These are phyloP conservation scores for Salvelinus alpinus DNA, from an alignment of 2,113 vertebrate species.

Conservation along the genomic window DNA sequence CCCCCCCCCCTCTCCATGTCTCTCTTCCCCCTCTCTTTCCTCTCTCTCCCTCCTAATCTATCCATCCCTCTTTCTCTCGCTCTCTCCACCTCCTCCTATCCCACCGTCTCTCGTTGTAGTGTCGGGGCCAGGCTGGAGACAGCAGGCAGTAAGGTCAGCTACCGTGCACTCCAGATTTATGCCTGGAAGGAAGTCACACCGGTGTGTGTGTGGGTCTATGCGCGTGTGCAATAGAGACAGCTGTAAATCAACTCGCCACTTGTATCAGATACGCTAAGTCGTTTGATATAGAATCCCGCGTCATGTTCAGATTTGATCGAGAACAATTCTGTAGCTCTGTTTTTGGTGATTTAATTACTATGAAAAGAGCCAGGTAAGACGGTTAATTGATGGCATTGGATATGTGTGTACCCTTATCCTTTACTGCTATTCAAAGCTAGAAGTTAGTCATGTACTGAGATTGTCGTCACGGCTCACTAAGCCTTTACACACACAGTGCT, in stretches of 20 bases:
- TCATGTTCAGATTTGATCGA: no score
- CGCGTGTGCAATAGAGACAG: neutral
- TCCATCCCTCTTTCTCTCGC: neutral
- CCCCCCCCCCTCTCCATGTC: slow-evolving; percentile 21
- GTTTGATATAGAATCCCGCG: no score
- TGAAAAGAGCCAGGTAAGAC: no score
- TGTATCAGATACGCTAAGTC: neutral
- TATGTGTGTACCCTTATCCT: no score
- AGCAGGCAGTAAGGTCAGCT: neutral
- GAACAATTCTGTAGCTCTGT: no score
- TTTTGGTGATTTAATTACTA: no score
- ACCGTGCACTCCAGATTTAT: neutral
- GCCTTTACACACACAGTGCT: no score
- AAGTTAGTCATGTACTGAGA: no score
- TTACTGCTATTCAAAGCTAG: no score
- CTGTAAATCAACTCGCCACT: neutral
- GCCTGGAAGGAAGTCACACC: no score
- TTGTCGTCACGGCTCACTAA: no score
- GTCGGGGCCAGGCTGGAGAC: neutral
- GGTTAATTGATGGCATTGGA: no score
- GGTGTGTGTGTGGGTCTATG: neutral
- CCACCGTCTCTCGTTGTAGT: neutral
- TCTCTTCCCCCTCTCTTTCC: slow-evolving; percentile 25
- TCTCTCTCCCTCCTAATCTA: slow-evolving; percentile 21
- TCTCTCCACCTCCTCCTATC: neutral